phyloP scores from a whole-genome alignment of 2,113 vertebrate genomes.

The Dromaius novaehollandiae region DNA sequence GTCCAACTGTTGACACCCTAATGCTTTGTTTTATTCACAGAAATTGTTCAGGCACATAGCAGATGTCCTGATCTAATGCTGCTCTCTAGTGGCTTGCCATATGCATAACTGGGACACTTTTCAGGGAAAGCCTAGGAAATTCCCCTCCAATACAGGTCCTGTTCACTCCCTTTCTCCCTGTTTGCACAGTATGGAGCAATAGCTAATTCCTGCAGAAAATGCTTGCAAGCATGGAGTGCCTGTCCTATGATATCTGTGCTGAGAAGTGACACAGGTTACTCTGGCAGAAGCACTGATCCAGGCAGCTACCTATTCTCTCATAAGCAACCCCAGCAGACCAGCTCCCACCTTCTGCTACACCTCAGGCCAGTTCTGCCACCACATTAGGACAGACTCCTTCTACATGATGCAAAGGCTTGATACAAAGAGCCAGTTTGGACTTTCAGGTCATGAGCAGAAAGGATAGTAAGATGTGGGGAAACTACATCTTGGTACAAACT shows the following conservation, averaged over 20 bases:
- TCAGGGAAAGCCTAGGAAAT: not conserved
- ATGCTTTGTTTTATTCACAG: not conserved
- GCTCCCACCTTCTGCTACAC: not conserved
- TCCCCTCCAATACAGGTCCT: not conserved
- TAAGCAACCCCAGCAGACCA: too few relatives aligned
- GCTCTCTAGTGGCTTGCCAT: conserved; percentile 53
- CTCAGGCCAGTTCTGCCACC: not conserved
- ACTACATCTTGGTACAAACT: not conserved
- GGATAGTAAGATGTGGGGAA: not conserved
- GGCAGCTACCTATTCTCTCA: not conserved
- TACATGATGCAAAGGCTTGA: not conserved
- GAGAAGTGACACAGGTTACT: not conserved
- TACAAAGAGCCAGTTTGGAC: not conserved
- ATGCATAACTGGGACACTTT: not conserved
- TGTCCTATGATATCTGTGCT: not conserved
- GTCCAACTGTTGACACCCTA: not conserved
- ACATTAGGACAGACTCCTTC: not conserved
- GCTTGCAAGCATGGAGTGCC: not conserved
- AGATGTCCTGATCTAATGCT: conserved; percentile 10
- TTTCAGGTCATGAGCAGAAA: not conserved
- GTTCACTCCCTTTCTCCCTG: not conserved
- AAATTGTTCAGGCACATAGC: not conserved
- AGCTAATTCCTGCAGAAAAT: not conserved
- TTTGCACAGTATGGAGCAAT: not conserved
- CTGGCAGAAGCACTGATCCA: not conserved